phyloP scores from a whole-genome alignment of 2,113 vertebrate genomes.

The Aviceda subcristata region DNA sequence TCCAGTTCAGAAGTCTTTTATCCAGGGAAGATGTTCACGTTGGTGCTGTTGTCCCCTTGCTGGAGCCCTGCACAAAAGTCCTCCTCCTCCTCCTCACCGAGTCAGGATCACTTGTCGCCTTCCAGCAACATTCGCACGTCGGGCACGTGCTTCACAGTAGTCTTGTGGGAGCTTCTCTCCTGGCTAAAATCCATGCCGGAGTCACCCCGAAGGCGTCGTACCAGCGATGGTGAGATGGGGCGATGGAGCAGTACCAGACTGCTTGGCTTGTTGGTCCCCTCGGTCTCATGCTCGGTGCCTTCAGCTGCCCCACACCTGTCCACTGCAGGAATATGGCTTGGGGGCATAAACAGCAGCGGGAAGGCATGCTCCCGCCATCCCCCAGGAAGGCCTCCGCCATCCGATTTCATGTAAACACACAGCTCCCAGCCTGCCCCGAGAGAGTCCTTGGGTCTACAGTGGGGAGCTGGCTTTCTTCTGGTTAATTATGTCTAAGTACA shows the following conservation, averaged over 20 bases:
- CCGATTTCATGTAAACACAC: conserved; percentile 47
- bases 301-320: neutral
- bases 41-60: neutral
- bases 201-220: conserved; percentile 60
- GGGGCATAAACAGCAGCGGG: neutral
- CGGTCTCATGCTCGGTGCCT: conserved; percentile 57
- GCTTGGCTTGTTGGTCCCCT: conserved; percentile 67
- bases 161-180: neutral
- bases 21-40: neutral
- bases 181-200: neutral
- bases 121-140: neutral
- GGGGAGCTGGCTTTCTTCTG: conserved; percentile 90
- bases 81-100: neutral
- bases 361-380: neutral
- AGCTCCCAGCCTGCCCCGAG: conserved; percentile 63
- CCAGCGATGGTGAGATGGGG: conserved; percentile 52
- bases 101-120: neutral
- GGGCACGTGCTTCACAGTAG: conserved; percentile 41
- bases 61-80: neutral
- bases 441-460: conserved; percentile 65
- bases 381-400: neutral
- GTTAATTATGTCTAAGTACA: conserved; percentile 94
- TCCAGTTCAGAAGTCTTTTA: neutral
- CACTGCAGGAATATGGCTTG: neutral
- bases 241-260: conserved; percentile 76